Evolutionary conservation across 2,113 vertebrate species (phyloP), one percentile per base, ranked within the genome.

Genomic region (Sebastes schlegelii): DNA sequence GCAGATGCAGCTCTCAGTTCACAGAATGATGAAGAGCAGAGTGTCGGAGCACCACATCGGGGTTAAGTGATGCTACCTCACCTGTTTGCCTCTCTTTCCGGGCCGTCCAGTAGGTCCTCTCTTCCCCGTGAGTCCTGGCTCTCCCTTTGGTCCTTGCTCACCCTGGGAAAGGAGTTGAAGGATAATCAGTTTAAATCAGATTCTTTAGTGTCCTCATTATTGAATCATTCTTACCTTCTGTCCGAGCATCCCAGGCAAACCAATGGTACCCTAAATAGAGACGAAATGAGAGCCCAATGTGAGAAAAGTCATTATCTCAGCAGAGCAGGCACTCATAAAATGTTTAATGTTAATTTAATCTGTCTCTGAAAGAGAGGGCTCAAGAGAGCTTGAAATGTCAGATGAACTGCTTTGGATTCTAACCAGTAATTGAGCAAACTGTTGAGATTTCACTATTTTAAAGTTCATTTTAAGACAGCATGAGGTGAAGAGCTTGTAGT

Each of bases 21-120:
- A 34, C 34, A 34, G 34, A 34, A 34, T 34, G 34, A 34, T 0
- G 34, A 34, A 34, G 34, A 34, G 34, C 34, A 34, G 34, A 34
- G 34, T 34, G 34, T 34, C 34, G 34, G 34, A 34, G 34, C 34
- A 4, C 34, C 34, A 34, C 34, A 34, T 34, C 34, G 34, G 34
- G 34, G 34, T 26, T 4, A 34, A 34, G 34, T 34, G 34, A 34
- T 34, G 34, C 34, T 34, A 34, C 34, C 34, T 34, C 55, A 94
- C 94, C 92, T 95, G 92, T 86, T 95, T 94, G 64, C 94, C 94
- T 83, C 94, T 90, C 57, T 95, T 95, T 21, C 94, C 94, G 0
- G 94, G 92, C 16, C 94, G 89, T 6, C 94, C 94, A 6, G 93
- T 92, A 0, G 93, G 94, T 55, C 94, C 94, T 83, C 94, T 91